Evolutionary conservation across 2,797 vertebrate genomes (phyloP).

Genomic region (Falco columbarius): DNA sequence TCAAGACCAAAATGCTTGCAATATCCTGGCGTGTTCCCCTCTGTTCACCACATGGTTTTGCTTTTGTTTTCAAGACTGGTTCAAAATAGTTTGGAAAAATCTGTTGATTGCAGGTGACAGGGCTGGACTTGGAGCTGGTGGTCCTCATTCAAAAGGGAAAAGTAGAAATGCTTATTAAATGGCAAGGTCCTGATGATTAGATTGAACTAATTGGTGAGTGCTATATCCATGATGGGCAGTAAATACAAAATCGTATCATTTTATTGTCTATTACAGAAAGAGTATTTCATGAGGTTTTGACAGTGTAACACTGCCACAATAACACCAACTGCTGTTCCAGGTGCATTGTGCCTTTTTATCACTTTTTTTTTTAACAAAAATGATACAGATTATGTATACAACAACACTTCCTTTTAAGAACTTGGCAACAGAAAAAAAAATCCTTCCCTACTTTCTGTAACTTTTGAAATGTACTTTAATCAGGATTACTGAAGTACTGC

Average conservation of each 20-base stretch:
- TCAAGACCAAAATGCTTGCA: not conserved
- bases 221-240: not conserved
- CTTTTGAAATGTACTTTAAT: not conserved
- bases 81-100: not conserved
- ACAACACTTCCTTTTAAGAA: not conserved
- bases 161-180: not conserved
- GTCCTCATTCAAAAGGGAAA: not conserved
- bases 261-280: not conserved
- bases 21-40: no score
- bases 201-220: not conserved
- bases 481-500: not conserved
- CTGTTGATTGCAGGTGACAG: not conserved
- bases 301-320: not conserved
- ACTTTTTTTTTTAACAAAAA: not conserved
- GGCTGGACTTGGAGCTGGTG: not conserved
- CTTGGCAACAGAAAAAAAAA: not conserved
- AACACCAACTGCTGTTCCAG: not conserved
- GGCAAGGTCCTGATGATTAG: not conserved
- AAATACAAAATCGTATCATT: not conserved
- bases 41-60: accelerated
- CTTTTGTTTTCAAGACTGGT: not conserved
- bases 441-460: not conserved
- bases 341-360: not conserved
- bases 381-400: accelerated
- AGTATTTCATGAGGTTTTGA: not conserved